Percentiles rank a stretch among this genome's conserved stretches.
phyloP scores from a whole-genome alignment of 2,797 vertebrate genomes.

The Pangasius macronema region DNA sequence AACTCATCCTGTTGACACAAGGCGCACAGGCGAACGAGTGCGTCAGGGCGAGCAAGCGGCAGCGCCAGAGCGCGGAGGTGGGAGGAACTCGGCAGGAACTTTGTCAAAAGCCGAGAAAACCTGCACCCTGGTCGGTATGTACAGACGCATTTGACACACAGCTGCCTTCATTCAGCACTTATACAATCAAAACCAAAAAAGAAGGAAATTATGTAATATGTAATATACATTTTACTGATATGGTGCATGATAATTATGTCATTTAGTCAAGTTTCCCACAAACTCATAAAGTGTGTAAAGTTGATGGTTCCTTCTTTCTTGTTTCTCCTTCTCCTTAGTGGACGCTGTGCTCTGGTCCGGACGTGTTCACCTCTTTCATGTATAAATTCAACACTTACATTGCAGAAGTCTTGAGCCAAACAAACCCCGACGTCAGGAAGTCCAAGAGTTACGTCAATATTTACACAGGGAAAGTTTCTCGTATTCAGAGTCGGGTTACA shows the following conservation, averaged over 20 bases:
- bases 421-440: neutral
- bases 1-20: slow-evolving; percentile 54
- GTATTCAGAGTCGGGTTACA: neutral
- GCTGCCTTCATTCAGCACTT: slow-evolving; percentile 49
- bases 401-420: neutral
- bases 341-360: neutral
- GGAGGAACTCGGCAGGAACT: slow-evolving; percentile 52
- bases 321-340: neutral
- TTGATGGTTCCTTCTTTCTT: neutral
- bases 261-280: neutral
- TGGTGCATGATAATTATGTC: neutral
- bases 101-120: slow-evolving; percentile 39
- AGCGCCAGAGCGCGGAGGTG: slow-evolving; percentile 43
- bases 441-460: neutral
- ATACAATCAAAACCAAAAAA: slow-evolving; percentile 27
- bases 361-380: neutral
- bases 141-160: slow-evolving; percentile 47
- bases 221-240: slow-evolving; percentile 19
- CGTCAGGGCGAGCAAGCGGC: slow-evolving; percentile 12
- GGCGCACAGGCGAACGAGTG: neutral
- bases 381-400: neutral
- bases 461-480: neutral
- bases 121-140: slow-evolving; percentile 44
- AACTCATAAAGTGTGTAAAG: neutral
- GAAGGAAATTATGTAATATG: slow-evolving; percentile 24